Evolutionary conservation across 2,797 vertebrate genomes (phyloP).

Genomic region (Buceros bicornis): DNA sequence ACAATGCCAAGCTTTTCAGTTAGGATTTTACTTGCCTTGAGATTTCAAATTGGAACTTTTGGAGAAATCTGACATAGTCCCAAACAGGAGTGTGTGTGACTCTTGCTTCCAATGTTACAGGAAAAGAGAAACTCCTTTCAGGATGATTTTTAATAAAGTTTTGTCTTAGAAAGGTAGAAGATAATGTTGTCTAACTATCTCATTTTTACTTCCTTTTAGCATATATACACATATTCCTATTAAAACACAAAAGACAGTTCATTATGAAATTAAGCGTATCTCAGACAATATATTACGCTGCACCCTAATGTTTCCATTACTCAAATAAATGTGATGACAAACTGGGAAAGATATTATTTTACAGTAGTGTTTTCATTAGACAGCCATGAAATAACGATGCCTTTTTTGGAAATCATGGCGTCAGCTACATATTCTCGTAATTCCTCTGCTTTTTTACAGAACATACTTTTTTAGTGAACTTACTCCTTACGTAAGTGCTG

Average conservation of each 20-base stretch:
- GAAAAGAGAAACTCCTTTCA: not conserved
- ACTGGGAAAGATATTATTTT: slow-evolving; percentile 24
- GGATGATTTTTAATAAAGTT: slow-evolving; percentile 19
- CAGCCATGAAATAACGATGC: not conserved
- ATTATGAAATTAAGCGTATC: slow-evolving; percentile 36
- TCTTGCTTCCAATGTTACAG: not conserved
- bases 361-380: not conserved
- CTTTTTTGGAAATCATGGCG: not conserved
- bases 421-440: not conserved
- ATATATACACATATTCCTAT: not conserved
- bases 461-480: not conserved
- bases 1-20: slow-evolving; percentile 36
- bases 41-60: slow-evolving; percentile 14
- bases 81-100: not conserved
- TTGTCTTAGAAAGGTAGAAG: slow-evolving; percentile 6
- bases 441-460: not conserved
- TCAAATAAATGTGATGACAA: slow-evolving; percentile 62
- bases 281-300: slow-evolving; percentile 58
- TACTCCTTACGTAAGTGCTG: not conserved
- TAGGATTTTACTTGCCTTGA: slow-evolving; percentile 32
- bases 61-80: not conserved
- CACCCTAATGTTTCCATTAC: slow-evolving; percentile 53
- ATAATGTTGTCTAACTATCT: not conserved
- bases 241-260: slow-evolving; percentile 20
- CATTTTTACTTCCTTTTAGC: not conserved